Conservation (phyloP, 2,888 invertebrate genomes). For the Sinohyriopsis cumingii region DNA sequence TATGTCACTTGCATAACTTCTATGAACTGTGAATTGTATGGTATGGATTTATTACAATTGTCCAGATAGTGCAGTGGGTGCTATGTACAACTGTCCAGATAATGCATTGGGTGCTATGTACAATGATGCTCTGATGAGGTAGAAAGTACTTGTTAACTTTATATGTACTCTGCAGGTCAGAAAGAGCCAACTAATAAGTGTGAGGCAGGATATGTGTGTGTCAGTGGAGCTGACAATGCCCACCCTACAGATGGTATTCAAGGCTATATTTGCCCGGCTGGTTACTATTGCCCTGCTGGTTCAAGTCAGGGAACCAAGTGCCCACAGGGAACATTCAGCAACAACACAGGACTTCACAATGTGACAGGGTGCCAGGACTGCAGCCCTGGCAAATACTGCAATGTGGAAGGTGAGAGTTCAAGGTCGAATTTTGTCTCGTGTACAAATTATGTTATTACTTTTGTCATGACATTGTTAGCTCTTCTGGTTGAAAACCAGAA, state of each 20-base stretch:
- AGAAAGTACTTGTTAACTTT: too few species aligned
- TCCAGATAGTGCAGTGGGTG: background rate
- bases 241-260: slow-evolving; percentile 61
- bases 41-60: too few species aligned
- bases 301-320: slow-evolving; percentile 62
- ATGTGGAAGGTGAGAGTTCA: slow-evolving; percentile 50
- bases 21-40: too few species aligned
- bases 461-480: too few species aligned
- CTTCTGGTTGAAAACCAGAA: too few species aligned
- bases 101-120: background rate
- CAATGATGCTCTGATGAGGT: too few species aligned
- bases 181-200: slow-evolving; percentile 55
- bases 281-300: slow-evolving; percentile 64
- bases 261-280: slow-evolving; percentile 63
- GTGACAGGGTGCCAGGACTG: slow-evolving; percentile 61
- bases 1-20: too few species aligned
- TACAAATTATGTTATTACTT: too few species aligned
- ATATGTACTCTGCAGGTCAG: slow-evolving; percentile 23
- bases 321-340: slow-evolving; percentile 67
- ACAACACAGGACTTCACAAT: slow-evolving; percentile 57
- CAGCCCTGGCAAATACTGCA: slow-evolving; percentile 63
- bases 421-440: too few species aligned
- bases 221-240: slow-evolving; percentile 53
- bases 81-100: background rate
- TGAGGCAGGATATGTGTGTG: slow-evolving; percentile 66